Percentiles rank a stretch among this genome's conserved stretches.
Conservation (phyloP, 2,113 vertebrate species). For the Recurvirostra avosetta region DNA sequence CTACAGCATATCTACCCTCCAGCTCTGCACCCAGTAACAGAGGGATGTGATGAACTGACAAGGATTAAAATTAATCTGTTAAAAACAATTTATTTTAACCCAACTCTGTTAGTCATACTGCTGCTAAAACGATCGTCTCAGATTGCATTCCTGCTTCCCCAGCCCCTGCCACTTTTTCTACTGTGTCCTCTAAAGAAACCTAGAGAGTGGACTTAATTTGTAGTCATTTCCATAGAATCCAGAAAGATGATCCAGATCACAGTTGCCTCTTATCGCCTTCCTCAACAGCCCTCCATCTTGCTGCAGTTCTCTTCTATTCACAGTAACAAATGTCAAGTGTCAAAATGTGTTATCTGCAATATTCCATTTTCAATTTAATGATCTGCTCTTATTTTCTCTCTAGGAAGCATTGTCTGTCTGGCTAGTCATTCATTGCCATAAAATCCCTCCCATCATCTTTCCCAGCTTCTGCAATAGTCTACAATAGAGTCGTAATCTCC, state of each 20-base stretch:
- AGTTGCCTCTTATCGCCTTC: not conserved
- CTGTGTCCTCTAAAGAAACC: not conserved
- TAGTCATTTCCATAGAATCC: not conserved
- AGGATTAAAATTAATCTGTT: slow-evolving; percentile 6
- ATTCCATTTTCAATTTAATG: not conserved
- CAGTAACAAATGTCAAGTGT: not conserved
- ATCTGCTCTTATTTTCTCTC: not conserved
- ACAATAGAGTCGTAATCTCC: not conserved
- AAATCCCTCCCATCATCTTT: not conserved
- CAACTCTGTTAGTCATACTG: not conserved
- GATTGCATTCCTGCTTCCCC: not conserved
- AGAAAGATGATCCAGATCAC: not conserved
- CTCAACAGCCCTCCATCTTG: not conserved
- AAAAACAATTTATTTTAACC: not conserved
- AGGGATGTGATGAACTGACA: not conserved
- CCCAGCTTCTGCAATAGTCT: not conserved
- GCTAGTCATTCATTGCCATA: not conserved
- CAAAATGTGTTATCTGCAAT: not conserved
- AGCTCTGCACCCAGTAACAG: not conserved
- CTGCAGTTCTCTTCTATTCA: not conserved
- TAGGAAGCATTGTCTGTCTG: not conserved
- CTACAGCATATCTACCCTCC: not conserved
- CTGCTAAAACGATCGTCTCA: not conserved
- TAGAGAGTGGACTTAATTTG: not conserved
- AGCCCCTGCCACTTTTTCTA: not conserved